Percentiles rank a stretch among this genome's conserved stretches.
Conservation (phyloP, 2,797 vertebrate species). For the Gymnodraco acuticeps region DNA sequence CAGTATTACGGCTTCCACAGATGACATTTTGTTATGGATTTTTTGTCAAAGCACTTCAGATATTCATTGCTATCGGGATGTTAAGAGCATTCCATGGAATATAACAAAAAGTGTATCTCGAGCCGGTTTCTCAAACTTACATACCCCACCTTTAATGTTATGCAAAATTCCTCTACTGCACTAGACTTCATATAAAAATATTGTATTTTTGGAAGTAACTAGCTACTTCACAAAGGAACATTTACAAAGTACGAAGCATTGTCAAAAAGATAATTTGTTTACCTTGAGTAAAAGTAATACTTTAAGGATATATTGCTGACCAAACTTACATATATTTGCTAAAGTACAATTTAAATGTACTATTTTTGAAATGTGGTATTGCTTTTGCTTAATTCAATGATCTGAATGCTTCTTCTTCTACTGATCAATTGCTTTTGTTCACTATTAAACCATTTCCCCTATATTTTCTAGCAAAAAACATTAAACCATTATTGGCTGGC, state of each 20-base stretch:
- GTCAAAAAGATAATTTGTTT: too few species aligned
- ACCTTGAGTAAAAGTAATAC: neutral
- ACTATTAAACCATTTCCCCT: neutral
- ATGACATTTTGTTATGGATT: too few species aligned
- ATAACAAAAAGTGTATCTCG: too few species aligned
- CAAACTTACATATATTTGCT: neutral
- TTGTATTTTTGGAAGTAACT: neutral
- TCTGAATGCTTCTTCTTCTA: neutral
- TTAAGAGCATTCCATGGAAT: too few species aligned
- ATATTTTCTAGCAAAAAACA: neutral
- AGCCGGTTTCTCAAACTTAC: too few species aligned
- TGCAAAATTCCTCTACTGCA: neutral
- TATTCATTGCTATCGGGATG: too few species aligned
- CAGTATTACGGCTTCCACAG: too few species aligned
- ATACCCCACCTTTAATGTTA: neutral
- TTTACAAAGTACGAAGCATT: neutral
- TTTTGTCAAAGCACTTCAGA: too few species aligned
- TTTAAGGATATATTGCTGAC: neutral
- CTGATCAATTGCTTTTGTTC: neutral
- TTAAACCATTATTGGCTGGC: neutral
- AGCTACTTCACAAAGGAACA: neutral
- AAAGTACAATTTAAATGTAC: neutral
- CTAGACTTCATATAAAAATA: neutral
- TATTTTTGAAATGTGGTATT: neutral
- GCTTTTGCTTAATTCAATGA: neutral